phyloP scores from a whole-genome alignment of 2,797 vertebrate genomes.

The Parotocinclus haroldoi region DNA sequence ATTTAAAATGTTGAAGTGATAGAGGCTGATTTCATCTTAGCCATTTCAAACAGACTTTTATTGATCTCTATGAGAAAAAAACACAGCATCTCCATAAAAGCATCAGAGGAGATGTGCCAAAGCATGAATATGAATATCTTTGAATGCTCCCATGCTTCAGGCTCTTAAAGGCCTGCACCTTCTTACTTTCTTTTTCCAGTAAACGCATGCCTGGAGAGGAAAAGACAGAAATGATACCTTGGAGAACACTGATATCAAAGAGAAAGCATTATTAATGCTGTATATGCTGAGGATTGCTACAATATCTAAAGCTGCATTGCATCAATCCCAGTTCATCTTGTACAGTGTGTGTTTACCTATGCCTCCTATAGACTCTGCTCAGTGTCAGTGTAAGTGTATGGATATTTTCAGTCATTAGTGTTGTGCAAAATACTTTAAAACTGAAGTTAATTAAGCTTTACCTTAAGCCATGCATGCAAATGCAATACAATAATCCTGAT shows the following conservation, averaged over 20 bases:
- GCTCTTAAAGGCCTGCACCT: slow-evolving; percentile 57
- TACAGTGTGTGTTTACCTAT: too few species aligned
- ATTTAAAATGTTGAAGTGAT: slow-evolving; percentile 51
- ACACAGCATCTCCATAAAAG: slow-evolving; percentile 60
- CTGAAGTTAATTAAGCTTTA: too few species aligned
- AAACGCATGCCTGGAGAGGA: slow-evolving; percentile 46
- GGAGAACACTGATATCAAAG: slow-evolving; percentile 10
- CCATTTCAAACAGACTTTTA: slow-evolving; percentile 42
- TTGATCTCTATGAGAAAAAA: slow-evolving; percentile 58
- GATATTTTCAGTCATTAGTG: too few species aligned
- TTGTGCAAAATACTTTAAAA: too few species aligned
- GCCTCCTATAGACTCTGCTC: too few species aligned
- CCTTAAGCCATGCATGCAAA: too few species aligned
- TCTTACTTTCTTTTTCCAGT: slow-evolving; percentile 41
- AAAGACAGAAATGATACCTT: slow-evolving; percentile 48
- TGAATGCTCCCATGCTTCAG: slow-evolving; percentile 51
- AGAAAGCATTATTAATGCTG: slow-evolving; percentile 14
- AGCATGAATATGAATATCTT: slow-evolving; percentile 51
- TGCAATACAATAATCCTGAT: too few species aligned
- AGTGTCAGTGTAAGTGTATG: too few species aligned
- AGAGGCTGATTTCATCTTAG: slow-evolving; percentile 54
- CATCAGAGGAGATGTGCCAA: slow-evolving; percentile 63
- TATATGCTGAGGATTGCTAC: slow-evolving; percentile 24
- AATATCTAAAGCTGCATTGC: background rate
- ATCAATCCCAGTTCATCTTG: too few species aligned